Base-by-base conservation (phyloP, 2,113 vertebrate genomes). In the Plestiodon gilberti region DNA sequence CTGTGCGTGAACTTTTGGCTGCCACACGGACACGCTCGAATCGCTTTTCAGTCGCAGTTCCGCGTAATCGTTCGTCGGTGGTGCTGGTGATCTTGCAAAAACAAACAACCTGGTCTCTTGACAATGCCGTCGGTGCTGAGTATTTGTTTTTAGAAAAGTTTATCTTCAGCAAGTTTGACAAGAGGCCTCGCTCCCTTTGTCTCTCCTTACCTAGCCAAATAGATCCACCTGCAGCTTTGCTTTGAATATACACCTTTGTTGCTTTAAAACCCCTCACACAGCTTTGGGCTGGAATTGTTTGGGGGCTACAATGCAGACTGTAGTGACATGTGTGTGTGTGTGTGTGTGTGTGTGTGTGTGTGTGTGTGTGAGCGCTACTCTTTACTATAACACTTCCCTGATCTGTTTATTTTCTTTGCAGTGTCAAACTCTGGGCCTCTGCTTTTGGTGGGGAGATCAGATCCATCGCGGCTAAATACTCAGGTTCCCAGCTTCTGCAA, bases 401-500 rank as follows among this genome's bases (percentile, higher is more conserved):
- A 38, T 43, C 43, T 43, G 76, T 22, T 30, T 81, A 81, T 83
- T 82, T 79, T 81, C 87, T 75, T 86, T 59, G 22, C 95, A 99
- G 98, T 86, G 98, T 99, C 92, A 99, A 99, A 97, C 98, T 99
- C 57, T 99, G 99, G 99, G 98, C 99, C 96, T 99, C 99, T 61
- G 99, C 99, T 4, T 99, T 99, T 93, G 99, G 99, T 94, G 99
- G 99, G 76, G 99, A 99, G 94, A 99, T 99, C 96, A 99, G 99
- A 96, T 99, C 99, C 96, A 99, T 99, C 89, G 98, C 99, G 67
- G 98, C 98, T 84, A 99, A 99, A 95, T 99, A 99, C 93, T 99
- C 99, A 1, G 99, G 99, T 91, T 99, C 98, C 75, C 98, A 99
- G 97, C 97, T 99, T 92, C 97, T 99, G 91, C 99, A 99, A 96